Base-by-base conservation (phyloP, 2,113 vertebrate species). In the Vidua macroura region DNA sequence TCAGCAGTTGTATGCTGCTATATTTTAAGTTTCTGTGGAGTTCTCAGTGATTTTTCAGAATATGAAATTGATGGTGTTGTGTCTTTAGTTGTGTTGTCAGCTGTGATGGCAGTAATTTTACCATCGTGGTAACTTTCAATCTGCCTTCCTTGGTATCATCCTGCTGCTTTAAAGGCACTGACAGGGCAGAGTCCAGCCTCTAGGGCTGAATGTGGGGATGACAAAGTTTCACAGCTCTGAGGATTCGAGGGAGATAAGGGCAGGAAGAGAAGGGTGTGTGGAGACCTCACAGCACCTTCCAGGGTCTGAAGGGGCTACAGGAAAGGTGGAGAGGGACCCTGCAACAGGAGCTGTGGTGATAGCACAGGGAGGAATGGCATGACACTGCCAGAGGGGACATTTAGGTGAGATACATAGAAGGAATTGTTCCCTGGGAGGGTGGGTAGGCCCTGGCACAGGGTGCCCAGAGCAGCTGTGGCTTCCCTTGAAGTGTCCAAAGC, bases 401-500 rank as follows among this genome's bases (percentile, higher is more conserved):
- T 35, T 13, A 41, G 53, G 13, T 41, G 41, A 12, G 46, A 39
- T 17, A 4, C 2, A 1, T 0, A 6, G 20, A 14, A 53, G 23
- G 16, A 82, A 75, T 82, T n/a, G 13, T 25, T 31, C 21, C 20
- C 48, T 89, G n/a, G 2, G 0, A 74, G 37, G 37, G 60, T 66
- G 77, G 31, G 14, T 6, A 88, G 67, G 52, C 44, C 51, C 59
- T 73, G 68, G 60, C 60, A 43, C 27, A 88, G 68, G 37, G 10
- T 81, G 52, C 27, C 27, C 60, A 67, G 60, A 59, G 86, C 1
- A 81, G 52, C 86, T 81, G 77, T 3, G 52, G 68, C 44, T 81
- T 68, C 69, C 62, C 69, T 89, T 62, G 69, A 0, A 31, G 17
- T 62, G 48, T 0, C 48, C 70, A 41, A 62, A 63, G 48, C 55